phyloP scores from a whole-genome alignment of 2,797 vertebrate species.

The Falco novaeseelandiae region DNA sequence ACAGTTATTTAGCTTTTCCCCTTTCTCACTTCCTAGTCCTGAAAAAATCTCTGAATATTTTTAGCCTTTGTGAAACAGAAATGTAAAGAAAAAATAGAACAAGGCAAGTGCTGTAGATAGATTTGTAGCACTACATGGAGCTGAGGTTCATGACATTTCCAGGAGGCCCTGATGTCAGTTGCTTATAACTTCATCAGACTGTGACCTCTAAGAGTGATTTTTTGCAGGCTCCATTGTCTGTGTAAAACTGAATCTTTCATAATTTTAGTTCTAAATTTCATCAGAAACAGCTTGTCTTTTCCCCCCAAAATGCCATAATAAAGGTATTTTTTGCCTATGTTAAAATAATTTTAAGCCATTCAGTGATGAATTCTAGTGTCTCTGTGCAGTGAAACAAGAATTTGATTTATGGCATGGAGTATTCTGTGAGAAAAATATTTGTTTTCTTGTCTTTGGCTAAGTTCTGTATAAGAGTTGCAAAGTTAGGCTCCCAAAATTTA shows the following conservation, averaged over 20 bases:
- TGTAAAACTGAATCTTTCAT: not conserved
- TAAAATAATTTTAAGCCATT: not conserved
- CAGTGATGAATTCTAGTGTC: not conserved
- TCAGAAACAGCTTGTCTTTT: not conserved
- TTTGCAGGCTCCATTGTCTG: not conserved
- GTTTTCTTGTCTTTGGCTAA: not conserved
- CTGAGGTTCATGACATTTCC: not conserved
- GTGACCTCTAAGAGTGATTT: not conserved
- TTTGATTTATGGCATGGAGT: not conserved
- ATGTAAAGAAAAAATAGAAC: not conserved
- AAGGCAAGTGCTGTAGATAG: not conserved
- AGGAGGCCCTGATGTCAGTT: not conserved
- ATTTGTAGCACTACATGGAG: not conserved
- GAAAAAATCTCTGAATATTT: not conserved
- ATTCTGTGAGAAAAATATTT: not conserved
- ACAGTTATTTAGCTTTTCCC: not conserved
- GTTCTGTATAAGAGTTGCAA: not conserved
- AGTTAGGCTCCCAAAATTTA: not conserved
- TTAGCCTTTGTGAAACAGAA: not conserved
- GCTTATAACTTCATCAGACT: not conserved
- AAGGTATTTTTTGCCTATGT: not conserved
- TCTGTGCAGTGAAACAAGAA: not conserved
- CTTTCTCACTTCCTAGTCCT: not conserved
- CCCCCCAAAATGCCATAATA: not conserved
- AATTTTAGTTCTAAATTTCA: not conserved